Conservation (phyloP, 2,797 vertebrate genomes). For the Rhinatrema bivittatum region DNA sequence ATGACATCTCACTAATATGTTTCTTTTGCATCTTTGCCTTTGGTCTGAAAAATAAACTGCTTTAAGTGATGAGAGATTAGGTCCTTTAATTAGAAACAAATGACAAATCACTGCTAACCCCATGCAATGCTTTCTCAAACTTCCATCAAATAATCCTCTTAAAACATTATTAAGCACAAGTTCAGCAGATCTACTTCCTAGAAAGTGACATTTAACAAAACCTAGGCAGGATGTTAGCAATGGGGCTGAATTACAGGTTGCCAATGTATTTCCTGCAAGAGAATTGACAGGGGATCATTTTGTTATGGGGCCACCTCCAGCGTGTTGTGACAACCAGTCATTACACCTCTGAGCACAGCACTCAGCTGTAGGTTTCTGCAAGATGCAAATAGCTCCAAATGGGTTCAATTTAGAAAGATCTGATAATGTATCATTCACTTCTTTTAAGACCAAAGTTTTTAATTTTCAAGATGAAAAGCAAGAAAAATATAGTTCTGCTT, state of each 20-base stretch:
- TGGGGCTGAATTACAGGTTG: constrained; percentile 95
- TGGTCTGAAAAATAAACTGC: constrained; percentile 74
- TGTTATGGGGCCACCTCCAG: constrained; percentile 91
- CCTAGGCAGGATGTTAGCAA: constrained; percentile 81
- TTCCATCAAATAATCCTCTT: constrained; percentile 79
- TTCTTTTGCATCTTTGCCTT: constrained; percentile 78
- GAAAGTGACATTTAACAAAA: constrained; percentile 98
- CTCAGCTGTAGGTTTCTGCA: constrained; percentile 94
- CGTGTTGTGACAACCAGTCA: constrained; percentile 99
- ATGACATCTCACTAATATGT: constrained; percentile 76
- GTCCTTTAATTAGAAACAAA: constrained; percentile 85
- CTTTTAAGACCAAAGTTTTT: constrained; percentile 81
- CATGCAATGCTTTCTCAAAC: constrained; percentile 65
- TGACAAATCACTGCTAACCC: constrained; percentile 98
- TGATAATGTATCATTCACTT: constrained; percentile 82
- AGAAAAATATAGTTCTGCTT: constrained; percentile 41
- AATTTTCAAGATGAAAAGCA: constrained; percentile 49
- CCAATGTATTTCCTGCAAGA: constrained; percentile 76
- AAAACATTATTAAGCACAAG: constrained; percentile 95
- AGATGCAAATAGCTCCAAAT: constrained; percentile 98
- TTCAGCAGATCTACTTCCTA: constrained; percentile 95
- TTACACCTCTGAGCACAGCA: constrained; percentile 90
- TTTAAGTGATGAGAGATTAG: constrained; percentile 90
- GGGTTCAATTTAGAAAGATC: constrained; percentile 86
- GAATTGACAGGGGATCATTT: constrained; percentile 99